Percentiles rank a stretch among this genome's conserved stretches.
phyloP scores from a whole-genome alignment of 2,113 vertebrate species.

The Laticauda colubrina region DNA sequence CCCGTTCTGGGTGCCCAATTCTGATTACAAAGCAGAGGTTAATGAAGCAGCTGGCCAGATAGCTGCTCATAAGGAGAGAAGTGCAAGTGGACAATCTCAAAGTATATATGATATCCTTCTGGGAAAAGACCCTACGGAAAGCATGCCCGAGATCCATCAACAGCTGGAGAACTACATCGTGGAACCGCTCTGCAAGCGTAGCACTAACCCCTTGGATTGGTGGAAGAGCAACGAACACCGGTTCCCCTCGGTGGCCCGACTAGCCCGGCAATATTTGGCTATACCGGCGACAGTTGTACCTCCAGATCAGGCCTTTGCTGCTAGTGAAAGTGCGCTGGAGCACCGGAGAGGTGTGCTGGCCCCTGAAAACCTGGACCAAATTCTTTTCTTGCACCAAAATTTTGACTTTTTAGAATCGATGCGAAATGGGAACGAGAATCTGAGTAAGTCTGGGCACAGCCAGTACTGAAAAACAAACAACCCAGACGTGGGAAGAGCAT shows the following conservation, averaged over 20 bases:
- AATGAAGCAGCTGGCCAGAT: background rate
- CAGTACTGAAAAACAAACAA: background rate
- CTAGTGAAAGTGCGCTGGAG: constrained; percentile 34
- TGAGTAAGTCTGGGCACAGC: background rate
- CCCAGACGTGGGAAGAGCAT: accelerated
- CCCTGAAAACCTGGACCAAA: constrained; percentile 58
- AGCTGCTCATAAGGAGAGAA: background rate
- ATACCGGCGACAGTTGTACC: constrained; percentile 61
- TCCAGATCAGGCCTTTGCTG: constrained; percentile 53
- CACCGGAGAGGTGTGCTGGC: constrained; percentile 58
- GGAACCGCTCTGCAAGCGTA: constrained; percentile 68
- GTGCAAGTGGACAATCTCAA: constrained; percentile 26
- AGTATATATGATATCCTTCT: constrained; percentile 69
- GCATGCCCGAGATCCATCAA: constrained; percentile 68
- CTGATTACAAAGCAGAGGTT: background rate
- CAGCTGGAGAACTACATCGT: constrained; percentile 71
- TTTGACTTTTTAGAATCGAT: constrained; percentile 55
- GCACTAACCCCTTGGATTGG: constrained; percentile 66
- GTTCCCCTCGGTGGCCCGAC: constrained; percentile 64
- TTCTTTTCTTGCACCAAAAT: constrained; percentile 71
- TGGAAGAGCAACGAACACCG: constrained; percentile 68
- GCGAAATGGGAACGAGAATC: background rate
- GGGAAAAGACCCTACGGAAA: constrained; percentile 67
- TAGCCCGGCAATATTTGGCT: constrained; percentile 64
- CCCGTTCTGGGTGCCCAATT: constrained; percentile 20